Evolutionary conservation across 2,888 invertebrate genomes (phyloP).

Genomic region (Taenaris catops): DNA sequence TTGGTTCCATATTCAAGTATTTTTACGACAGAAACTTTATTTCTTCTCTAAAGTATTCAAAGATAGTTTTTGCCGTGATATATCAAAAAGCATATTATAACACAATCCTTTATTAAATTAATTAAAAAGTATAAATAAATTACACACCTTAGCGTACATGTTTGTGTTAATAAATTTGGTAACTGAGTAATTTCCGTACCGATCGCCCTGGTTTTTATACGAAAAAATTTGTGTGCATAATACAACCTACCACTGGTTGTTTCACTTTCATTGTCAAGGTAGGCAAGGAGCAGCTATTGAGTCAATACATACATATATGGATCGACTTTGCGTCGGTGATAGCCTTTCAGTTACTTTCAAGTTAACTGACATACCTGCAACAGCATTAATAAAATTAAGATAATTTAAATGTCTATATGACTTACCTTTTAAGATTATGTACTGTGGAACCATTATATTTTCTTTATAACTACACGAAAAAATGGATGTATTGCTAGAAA

Average conservation of each 20-base stretch:
- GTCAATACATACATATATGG: constrained; percentile 14
- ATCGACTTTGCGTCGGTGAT: constrained; percentile 5
- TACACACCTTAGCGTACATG: constrained; percentile 75
- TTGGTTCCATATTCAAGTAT: too few relatives aligned
- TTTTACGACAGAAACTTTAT: too few relatives aligned
- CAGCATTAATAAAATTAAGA: neutral
- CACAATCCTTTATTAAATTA: constrained; percentile 2
- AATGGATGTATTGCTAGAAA: too few relatives aligned
- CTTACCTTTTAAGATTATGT: too few relatives aligned
- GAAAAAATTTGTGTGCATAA: constrained; percentile 38
- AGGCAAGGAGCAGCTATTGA: constrained; percentile 36
- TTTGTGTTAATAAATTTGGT: constrained; percentile 62
- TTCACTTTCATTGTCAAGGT: constrained; percentile 76
- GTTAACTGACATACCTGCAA: neutral
- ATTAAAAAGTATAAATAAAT: constrained; percentile 8
- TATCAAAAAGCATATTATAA: neutral
- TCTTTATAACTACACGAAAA: too few relatives aligned
- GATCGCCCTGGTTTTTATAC: constrained; percentile 70
- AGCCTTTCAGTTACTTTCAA: constrained; percentile 12
- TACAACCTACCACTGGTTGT: constrained; percentile 36
- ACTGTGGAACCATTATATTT: too few relatives aligned
- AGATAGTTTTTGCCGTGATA: too few relatives aligned
- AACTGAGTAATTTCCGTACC: constrained; percentile 68
- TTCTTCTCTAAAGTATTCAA: too few relatives aligned
- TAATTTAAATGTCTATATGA: too few relatives aligned